Evolutionary conservation across 2,888 invertebrate species (phyloP), one percentile per base, ranked within the genome.

Genomic region (Hirudinaria manillensis): DNA sequence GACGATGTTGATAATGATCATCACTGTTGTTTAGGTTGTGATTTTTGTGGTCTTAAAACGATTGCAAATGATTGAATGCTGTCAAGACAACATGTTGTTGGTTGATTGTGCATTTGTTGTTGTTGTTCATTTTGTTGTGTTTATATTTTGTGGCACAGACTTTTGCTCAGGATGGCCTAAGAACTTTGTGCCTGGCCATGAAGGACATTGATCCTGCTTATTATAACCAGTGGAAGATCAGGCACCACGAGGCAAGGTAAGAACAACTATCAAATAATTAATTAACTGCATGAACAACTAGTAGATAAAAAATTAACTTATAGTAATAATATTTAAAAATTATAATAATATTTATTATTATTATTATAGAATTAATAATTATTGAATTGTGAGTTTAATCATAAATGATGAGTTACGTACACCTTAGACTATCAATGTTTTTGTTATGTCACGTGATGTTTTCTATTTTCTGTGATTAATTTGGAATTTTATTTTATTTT

Each of bases 161-260:
- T 89, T 98, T 96, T 87, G 97, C 97, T 77, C 92, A 94, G 75
- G 95, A 95, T 85, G 98, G 98, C 61, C 87, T 99, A 71, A 89
- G 99, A 77, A 99, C 99, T 7, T 87, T 99, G 79, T 97, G 95
- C 83, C 88, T 97, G 76, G 97, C 98, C 72, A 91, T 92, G 84
- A 91, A 96, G 82, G 92, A 93, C 68, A 84, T 88, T 34, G 82
- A 84, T 56, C 79, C 82, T 16, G 80, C 77, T 19, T 81, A 81
- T 73, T 87, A 82, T 78, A 77, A 80, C 1, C 77, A 79, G 67
- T 98, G 97, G 97, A 93, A 93, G 85, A 88, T 89, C 72, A 88
- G 92, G 51, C 93, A 95, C 74, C 92, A 93, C 84, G 91, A 91
- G 83, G 95, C 95, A 2, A 91, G 77, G 87, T 93, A 0, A 45